Base-by-base conservation (phyloP, 2,888 invertebrate genomes). In the Notodonta ziczac region DNA sequence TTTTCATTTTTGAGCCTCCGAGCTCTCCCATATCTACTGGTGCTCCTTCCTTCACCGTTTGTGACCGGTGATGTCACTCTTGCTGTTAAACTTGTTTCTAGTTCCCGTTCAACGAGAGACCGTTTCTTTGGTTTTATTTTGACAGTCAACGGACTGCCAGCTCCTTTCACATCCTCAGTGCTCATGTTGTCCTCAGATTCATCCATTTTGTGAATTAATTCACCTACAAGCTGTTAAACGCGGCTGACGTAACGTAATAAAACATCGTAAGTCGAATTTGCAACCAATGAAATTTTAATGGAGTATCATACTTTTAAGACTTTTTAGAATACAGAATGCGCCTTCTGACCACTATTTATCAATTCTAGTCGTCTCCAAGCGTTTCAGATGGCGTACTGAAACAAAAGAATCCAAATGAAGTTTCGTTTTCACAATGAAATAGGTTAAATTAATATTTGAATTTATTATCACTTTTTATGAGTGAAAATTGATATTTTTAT, bases 21-120 rank as follows among this genome's bases (percentile, higher is more conserved):
- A 58, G 94, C 88, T 79, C 96, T 90, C 9, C 96, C 95, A 82
- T 95, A 96, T 13, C 96, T 94, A 71, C 95, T 96, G 40, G 86
- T 94, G 50, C 78, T 91, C 1, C 75, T 67, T n/a, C 78, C 80
- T 56, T 87, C 89, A 12, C 70, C 68, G 40, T 72, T 69, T 2
- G 81, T 77, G 5, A 83, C 77, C 2, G 92, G 91, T 9, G 90
- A 89, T 53, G 90, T 93, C 7, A 91, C 76, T 72, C 83, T 82
- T 40, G 90, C 80, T 60, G 93, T 93, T 73, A 94, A 76, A 69
- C 77, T 91, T 0, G 92, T 93, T 70, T 93, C 93, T 50, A 94
- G 78, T 77, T 93, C 90, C 51, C 92, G 84, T 74, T 93, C 93
- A 60, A 93, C 85, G 55, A 89, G 67, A 39, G 93, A 92, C 67